Evolutionary conservation across 1,140 invertebrate genomes (phyloP), one percentile per base, ranked within the genome.

Genomic region (Oncopeltus fasciatus): DNA sequence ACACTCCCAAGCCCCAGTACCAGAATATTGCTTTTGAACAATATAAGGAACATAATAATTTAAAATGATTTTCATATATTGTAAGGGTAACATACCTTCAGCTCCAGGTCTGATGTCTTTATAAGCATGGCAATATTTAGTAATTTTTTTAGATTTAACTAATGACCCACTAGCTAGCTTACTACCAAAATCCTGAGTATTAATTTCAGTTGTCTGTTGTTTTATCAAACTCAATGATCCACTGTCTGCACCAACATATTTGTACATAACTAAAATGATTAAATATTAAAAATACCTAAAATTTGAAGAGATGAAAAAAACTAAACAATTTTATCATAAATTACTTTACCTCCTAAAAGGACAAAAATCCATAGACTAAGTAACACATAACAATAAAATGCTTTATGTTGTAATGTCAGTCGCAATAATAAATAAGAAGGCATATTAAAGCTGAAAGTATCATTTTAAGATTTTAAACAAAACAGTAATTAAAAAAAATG

Each of bases 311-410:
- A 4, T 53, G 26, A 57, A 12, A 20, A 44, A 26, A 58, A 65
- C 11, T 9, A 18, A 24, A 11, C 11, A 2, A 20, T 20, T 38
- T 38, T 14, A 38, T 38, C 14, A 38, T 8, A 38, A 38, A 38
- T 64, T 5, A n/a, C 8, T 71, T 73, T 68, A 81, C 84, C 85
- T 63, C 83, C 83, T 51, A 88, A 80, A 1, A 88, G 74, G 44
- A 88, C 76, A 69, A 87, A 83, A 66, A 88, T 87, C 86, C 86
- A 88, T 46, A 87, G 68, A 72, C 82, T 87, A 71, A 88, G 79
- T 28, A 86, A 77, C 61, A 87, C 69, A 71, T 88, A 88, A 72
- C 85, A 88, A 69, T 87, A 85, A 68, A 87, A 79, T 38, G 85
- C 84, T 68, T 83, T 76, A 70, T 86, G 83, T 68, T 87, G 84